Conservation (phyloP, 2,113 vertebrate species). For the Neotoma lepida region DNA sequence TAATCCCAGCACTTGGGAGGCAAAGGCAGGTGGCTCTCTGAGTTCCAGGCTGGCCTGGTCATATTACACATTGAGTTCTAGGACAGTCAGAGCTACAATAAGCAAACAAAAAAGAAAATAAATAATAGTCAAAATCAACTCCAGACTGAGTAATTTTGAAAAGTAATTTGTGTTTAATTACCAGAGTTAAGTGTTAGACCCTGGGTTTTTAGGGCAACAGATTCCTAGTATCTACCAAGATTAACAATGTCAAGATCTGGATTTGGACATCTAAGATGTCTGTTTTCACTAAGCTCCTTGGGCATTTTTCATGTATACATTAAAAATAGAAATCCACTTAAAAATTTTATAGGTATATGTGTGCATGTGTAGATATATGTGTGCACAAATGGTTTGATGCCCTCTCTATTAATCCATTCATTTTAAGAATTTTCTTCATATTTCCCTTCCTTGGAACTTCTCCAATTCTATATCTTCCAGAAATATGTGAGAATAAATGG, state of each 20-base stretch:
- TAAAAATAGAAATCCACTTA: neutral
- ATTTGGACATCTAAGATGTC: neutral
- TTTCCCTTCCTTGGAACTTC: slow-evolving; percentile 44
- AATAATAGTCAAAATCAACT: slow-evolving; percentile 19
- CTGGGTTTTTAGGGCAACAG: neutral
- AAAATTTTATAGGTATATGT: neutral
- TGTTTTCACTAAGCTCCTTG: neutral
- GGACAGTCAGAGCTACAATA: neutral
- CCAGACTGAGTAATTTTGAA: slow-evolving; percentile 18
- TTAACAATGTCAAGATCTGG: slow-evolving; percentile 14
- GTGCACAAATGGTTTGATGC: neutral
- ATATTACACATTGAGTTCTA: neutral
- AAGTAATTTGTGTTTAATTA: slow-evolving; percentile 9
- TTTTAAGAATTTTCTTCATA: slow-evolving; percentile 36
- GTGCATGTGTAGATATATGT: neutral
- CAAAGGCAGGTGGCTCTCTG: too few species aligned
- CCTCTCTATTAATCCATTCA: slow-evolving; percentile 10
- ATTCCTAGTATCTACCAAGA: neutral
- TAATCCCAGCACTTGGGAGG: neutral
- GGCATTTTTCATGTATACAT: neutral
- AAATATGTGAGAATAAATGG: neutral
- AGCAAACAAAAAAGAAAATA: neutral
- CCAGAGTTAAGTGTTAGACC: neutral
- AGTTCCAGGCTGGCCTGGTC: neutral
- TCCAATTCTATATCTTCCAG: slow-evolving; percentile 2